A percentile compares a stretch with the other conserved stretches of the same genome.
phyloP scores from a whole-genome alignment of 2,113 vertebrate genomes.

The Ochotona princeps region DNA sequence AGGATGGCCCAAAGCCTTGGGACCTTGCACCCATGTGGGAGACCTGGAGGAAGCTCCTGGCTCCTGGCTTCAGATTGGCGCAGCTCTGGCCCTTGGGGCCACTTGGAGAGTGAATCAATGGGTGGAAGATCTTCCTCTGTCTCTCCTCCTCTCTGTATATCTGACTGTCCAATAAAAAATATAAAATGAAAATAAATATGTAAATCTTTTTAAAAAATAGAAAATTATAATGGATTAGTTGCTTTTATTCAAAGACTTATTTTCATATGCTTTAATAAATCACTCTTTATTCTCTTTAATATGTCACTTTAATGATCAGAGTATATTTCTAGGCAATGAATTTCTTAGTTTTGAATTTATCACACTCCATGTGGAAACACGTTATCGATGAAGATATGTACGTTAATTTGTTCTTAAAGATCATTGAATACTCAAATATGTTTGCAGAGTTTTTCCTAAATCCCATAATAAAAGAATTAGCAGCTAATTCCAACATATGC shows the following conservation, averaged over 20 bases:
- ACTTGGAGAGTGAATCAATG: too few species aligned
- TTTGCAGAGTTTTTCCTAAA: conserved; percentile 44
- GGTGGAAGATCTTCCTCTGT: too few species aligned
- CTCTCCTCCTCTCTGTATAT: too few species aligned
- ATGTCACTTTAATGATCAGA: background rate
- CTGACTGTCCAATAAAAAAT: too few species aligned
- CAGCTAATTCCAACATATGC: background rate
- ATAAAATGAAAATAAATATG: too few species aligned
- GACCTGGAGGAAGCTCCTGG: too few species aligned
- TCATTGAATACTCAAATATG: conserved; percentile 55
- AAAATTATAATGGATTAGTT: background rate
- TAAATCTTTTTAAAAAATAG: too few species aligned
- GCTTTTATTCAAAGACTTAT: background rate
- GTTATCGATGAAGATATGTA: conserved; percentile 47
- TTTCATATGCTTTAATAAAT: background rate
- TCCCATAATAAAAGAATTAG: conserved; percentile 47
- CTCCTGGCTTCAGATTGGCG: too few species aligned
- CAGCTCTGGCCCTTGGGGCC: too few species aligned
- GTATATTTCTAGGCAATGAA: background rate
- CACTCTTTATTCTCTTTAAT: background rate
- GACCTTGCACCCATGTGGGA: too few species aligned
- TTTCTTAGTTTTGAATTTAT: conserved; percentile 56
- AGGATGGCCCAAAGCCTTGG: too few species aligned
- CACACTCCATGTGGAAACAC: background rate
- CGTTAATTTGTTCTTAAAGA: conserved; percentile 56